These are phyloP conservation scores for Neostethus bicornis DNA, from an alignment of 2,797 vertebrate species.

Conservation along the genomic window DNA sequence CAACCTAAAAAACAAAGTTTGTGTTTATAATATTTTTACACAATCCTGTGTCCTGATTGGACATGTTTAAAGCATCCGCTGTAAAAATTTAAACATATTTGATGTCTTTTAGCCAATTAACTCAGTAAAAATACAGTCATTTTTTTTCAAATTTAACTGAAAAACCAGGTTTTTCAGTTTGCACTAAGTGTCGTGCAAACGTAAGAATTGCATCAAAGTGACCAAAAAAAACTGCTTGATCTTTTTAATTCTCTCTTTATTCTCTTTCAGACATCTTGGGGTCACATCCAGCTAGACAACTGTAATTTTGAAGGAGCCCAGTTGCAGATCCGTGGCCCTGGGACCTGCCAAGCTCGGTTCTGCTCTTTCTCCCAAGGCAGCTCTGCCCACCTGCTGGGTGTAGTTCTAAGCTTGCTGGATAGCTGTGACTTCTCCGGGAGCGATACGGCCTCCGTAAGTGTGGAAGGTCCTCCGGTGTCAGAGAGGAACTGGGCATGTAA, in stretches of 20 bases:
- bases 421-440: slow-evolving; percentile 92
- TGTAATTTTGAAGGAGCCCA: slow-evolving; percentile 92
- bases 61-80: too few species aligned
- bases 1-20: too few species aligned
- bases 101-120: too few species aligned
- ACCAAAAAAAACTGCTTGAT: too few species aligned
- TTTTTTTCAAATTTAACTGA: too few species aligned
- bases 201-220: too few species aligned
- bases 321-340: slow-evolving; percentile 87
- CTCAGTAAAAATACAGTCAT: too few species aligned
- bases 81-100: too few species aligned
- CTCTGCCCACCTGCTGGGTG: slow-evolving; percentile 84
- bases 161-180: too few species aligned
- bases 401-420: slow-evolving; percentile 87
- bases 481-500: slow-evolving; percentile 93
- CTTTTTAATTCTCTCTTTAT: slow-evolving; percentile 8
- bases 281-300: slow-evolving; percentile 91
- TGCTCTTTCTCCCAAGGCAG: slow-evolving; percentile 91
- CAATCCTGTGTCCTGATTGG: too few species aligned
- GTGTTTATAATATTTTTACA: too few species aligned
- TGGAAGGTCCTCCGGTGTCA: slow-evolving; percentile 86
- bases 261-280: slow-evolving; percentile 84
- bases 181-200: too few species aligned
- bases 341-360: slow-evolving; percentile 91
- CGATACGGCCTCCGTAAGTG: slow-evolving; percentile 87